Evolutionary conservation across 2,113 vertebrate genomes (phyloP), one percentile per base, ranked within the genome.

Genomic region (Grammomys surdaster): DNA sequence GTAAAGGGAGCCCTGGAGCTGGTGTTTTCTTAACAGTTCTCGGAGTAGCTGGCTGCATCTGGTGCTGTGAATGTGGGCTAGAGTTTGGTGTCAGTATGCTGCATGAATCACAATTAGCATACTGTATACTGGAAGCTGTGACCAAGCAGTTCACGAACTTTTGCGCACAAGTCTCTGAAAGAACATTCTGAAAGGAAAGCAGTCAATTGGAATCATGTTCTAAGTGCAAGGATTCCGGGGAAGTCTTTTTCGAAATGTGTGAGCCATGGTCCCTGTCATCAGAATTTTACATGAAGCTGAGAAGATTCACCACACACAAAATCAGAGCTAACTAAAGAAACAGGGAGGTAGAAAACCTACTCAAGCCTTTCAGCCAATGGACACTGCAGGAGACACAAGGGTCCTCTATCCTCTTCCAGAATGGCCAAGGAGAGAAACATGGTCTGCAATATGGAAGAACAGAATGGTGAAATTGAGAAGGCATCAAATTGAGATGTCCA

Each of bases 81-180:
- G 7, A 65, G 87, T 89, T 93, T 94, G 91, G 46, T 1, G 0
- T 58, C 81, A 48, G 67, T 72, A 56, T 76, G 90, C 69, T 40
- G 69, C 72, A 58, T 88, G 90, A 95, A 56, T 95, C 93, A 88
- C 78, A 88, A 90, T 88, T 80, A 93, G 69, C 63, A 31, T 63
- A 89, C n/a, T 91, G 3, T 80, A 31, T 70, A 63, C 82, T 88
- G 75, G 65, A 94, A 88, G 24, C 78, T n/a, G 63, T 80, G 94
- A 94, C 56, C 77, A 54, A 94, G 87, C 17, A 84, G 56, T 77
- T 90, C 90, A 76, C 58, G 56, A 84, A 93, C 90, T 58, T 72
- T 36, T 87, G 60, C 26, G 28, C 46, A 63, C 72, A 96, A 95
- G 40, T 78, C 26, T 69, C 67, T 26, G 40, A 65, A 77, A 58